Base-by-base conservation (phyloP, 2,113 vertebrate genomes). In the Todiramphus chloris region DNA sequence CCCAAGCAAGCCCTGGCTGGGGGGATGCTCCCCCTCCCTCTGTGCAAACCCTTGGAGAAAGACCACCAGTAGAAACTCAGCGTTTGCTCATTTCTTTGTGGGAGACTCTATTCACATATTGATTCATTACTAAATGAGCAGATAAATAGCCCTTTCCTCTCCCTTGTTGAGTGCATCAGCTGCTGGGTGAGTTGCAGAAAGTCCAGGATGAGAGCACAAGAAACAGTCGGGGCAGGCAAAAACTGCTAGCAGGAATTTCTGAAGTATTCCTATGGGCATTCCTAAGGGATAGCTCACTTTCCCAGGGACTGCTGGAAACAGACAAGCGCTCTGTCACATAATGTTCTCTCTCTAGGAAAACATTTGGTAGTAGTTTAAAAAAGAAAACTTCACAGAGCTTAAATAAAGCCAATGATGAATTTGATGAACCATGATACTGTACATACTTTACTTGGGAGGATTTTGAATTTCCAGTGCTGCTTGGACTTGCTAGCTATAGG, bases 301-400 rank as follows among this genome's bases (percentile, higher is more conserved):
- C 97, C 95, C 92, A 84, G 79, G 87, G 64, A 68, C 67, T 0
- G 18, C 60, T 94, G 87, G 51, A 92, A 95, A 79, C 70, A 37
- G 64, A 68, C 37, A 0, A 93, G 80, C 9, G 4, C 92, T 95
- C 88, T 3, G 5, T 75, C 69, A 87, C 87, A 91, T 30, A 70
- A 62, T 87, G 90, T 96, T 96, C 94, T 92, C 73, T 93, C 53
- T 58, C 93, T 91, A 93, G 96, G 95, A 97, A 97, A 97, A 95
- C 66, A 95, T 93, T 96, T 86, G 85, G 46, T 97, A 91, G 83
- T 67, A 85, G 91, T 95, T 96, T 94, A 94, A 95, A 96, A 95
- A 90, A 87, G 76, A 95, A 92, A 68, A 41, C 58, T 97, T 97
- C 87, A 83, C 50, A 82, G 81, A 67, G 39, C 73, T 91, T 91